A percentile compares a stretch with the other conserved stretches of the same genome.
phyloP scores from a whole-genome alignment of 2,113 vertebrate species.

The Bostrychus sinensis region DNA sequence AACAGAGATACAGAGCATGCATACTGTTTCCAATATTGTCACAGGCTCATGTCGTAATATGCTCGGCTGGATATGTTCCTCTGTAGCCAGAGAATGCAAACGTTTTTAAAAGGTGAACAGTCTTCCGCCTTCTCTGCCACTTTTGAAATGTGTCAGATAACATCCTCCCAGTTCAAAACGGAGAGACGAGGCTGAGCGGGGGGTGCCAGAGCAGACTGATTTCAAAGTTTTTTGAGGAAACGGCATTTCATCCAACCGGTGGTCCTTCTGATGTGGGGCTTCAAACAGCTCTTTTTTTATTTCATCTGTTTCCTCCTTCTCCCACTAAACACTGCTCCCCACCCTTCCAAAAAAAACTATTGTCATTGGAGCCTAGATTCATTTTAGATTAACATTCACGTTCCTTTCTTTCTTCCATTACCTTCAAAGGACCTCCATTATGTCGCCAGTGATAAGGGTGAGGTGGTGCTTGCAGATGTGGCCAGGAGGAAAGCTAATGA shows the following conservation, averaged over 20 bases:
- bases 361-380: conserved; percentile 86
- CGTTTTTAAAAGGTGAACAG: conserved; percentile 75
- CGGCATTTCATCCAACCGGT: conserved; percentile 74
- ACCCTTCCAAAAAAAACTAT: conserved; percentile 70
- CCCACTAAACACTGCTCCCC: conserved; percentile 39
- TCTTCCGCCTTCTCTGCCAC: conserved; percentile 64
- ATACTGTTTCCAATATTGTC: conserved; percentile 67
- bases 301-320: conserved; percentile 71
- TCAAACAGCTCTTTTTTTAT: conserved; percentile 76
- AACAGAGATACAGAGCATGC: conserved; percentile 62
- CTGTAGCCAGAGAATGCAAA: conserved; percentile 65
- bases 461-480: conserved; percentile 93
- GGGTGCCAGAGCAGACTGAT: conserved; percentile 58
- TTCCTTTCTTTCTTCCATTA: conserved; percentile 87
- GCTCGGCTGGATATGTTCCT: conserved; percentile 68
- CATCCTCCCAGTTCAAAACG: conserved; percentile 73
- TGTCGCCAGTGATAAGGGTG: conserved; percentile 93
- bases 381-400: conserved; percentile 85
- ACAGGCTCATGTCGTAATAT: conserved; percentile 68
- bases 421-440: conserved; percentile 99
- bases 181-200: conserved; percentile 38
- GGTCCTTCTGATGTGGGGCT: conserved; percentile 75
- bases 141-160: conserved; percentile 78
- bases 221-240: conserved; percentile 77
- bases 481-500: conserved; percentile 93